Evolutionary conservation across 2,888 invertebrate species (phyloP), one percentile per base, ranked within the genome.

Genomic region (Amblyjoppa proteus): DNA sequence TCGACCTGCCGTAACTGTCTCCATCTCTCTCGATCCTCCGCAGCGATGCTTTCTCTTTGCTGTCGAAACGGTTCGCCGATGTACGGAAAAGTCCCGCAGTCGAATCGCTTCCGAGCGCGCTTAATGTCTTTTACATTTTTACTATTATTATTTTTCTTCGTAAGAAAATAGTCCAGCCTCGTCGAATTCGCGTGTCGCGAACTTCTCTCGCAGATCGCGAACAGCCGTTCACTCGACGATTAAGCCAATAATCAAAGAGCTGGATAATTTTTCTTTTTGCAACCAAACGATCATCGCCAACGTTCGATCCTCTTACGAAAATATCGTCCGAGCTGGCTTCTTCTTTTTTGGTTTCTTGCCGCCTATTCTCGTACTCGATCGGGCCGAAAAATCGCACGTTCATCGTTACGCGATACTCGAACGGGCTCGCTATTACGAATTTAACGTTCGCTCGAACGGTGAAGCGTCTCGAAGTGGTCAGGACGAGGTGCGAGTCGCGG

Each of bases 401-500:
- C 53, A 49, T 71, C 41, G 28, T 71, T 7, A 20, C 16, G 16
- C 51, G 53, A 49, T 49, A 41, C 25, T 13, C 49, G 20, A 9
- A 38, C 38, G 38, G 38, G 9, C 38, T 58, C 61, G n/a, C 69
- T 1, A 58, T 58, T 0, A 58, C 20, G 9, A 58, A 16, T 49
- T 51, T 28, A 25, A 51, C 16, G 31, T 31, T 28, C 28, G n/a
- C 45, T 41, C 41, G n/a, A 49, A 66, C 20, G 64, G 34, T 7
- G 79, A 68, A 69, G 61, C 41, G 16, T 77, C 56, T 31, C 80
- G 51, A n/a, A 68, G 53, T 51, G 75, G 74, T 86, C 88, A 87
- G 77, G 89, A 89, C 38, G 87, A 80, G 69, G 83, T 84, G 53
- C 87, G 81, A 38, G 83, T 74, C 1, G 85, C 69, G 13, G 85